phyloP scores from a whole-genome alignment of 2,888 invertebrate genomes.

The Aromia moschata region DNA sequence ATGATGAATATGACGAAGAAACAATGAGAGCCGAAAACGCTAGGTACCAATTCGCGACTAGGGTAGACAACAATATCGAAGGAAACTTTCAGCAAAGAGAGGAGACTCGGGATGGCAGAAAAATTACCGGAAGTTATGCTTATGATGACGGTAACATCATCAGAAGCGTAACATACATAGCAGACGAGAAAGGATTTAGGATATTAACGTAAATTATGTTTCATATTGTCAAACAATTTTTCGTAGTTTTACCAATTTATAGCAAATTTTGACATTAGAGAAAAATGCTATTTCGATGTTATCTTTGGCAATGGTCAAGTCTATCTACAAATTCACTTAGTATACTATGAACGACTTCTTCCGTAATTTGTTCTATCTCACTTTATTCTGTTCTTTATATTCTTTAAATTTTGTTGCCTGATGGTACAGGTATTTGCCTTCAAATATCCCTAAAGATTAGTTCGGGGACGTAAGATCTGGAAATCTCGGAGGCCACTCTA shows the following conservation, averaged over 20 bases:
- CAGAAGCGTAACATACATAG: slow-evolving; percentile 67
- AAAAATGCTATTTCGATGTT: not conserved
- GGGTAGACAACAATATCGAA: slow-evolving; percentile 60
- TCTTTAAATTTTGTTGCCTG: too few relatives aligned
- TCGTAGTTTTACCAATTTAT: not conserved
- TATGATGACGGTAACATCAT: slow-evolving; percentile 68
- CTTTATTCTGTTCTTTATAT: too few relatives aligned
- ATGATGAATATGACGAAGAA: not conserved
- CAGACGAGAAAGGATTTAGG: slow-evolving; percentile 69
- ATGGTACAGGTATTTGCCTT: too few relatives aligned
- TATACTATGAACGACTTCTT: too few relatives aligned
- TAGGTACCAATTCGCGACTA: slow-evolving; percentile 60
- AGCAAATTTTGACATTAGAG: not conserved
- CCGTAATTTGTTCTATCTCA: too few relatives aligned
- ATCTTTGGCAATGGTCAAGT: too few relatives aligned
- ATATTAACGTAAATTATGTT: slow-evolving; percentile 62
- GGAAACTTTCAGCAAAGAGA: slow-evolving; percentile 58
- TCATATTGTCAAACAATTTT: not conserved
- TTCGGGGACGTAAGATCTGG: too few relatives aligned
- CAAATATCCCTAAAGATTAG: too few relatives aligned
- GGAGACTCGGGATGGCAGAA: slow-evolving; percentile 61
- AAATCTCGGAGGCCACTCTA: too few relatives aligned
- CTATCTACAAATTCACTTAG: too few relatives aligned
- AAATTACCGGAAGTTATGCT: slow-evolving; percentile 65
- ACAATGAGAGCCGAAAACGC: slow-evolving; percentile 52